Conservation (phyloP, 2,113 vertebrate genomes). For the Apeltes quadracus region DNA sequence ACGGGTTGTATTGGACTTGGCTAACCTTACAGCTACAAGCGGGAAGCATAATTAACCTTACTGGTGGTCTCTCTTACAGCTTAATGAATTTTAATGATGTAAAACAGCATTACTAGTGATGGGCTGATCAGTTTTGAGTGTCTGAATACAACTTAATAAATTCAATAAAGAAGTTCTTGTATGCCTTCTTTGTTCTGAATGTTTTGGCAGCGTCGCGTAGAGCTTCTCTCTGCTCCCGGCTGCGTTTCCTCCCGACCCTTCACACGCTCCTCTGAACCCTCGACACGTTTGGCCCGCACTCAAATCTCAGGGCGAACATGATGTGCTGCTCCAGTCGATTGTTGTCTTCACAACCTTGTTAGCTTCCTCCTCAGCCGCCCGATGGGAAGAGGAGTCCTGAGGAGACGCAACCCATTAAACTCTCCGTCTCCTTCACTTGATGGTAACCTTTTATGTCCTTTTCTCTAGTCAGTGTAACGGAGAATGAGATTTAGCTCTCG, state of each 20-base stretch:
- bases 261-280: slow-evolving; percentile 30
- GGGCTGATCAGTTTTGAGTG: slow-evolving; percentile 79
- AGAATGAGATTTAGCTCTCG: not conserved
- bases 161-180: slow-evolving; percentile 78
- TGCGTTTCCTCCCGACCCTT: not conserved
- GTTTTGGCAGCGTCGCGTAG: not conserved
- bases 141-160: slow-evolving; percentile 82
- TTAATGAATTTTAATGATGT: slow-evolving; percentile 76
- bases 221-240: slow-evolving; percentile 13
- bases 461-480: not conserved
- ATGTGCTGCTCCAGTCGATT: slow-evolving; percentile 13
- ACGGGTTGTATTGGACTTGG: slow-evolving; percentile 72
- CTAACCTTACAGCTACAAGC: slow-evolving; percentile 65
- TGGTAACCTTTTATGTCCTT: slow-evolving; percentile 30
- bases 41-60: slow-evolving; percentile 70
- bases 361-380: slow-evolving; percentile 74
- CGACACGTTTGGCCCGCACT: slow-evolving; percentile 14
- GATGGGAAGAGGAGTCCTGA: slow-evolving; percentile 66
- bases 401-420: slow-evolving; percentile 59
- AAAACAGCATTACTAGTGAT: slow-evolving; percentile 78
- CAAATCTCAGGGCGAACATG: slow-evolving; percentile 16
- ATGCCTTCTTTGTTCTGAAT: slow-evolving; percentile 50
- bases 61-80: slow-evolving; percentile 66
- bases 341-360: slow-evolving; percentile 54
- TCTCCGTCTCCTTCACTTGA: slow-evolving; percentile 43